Conservation (phyloP, 2,888 invertebrate genomes). For the Acanthococcus lagerstroemiae region DNA sequence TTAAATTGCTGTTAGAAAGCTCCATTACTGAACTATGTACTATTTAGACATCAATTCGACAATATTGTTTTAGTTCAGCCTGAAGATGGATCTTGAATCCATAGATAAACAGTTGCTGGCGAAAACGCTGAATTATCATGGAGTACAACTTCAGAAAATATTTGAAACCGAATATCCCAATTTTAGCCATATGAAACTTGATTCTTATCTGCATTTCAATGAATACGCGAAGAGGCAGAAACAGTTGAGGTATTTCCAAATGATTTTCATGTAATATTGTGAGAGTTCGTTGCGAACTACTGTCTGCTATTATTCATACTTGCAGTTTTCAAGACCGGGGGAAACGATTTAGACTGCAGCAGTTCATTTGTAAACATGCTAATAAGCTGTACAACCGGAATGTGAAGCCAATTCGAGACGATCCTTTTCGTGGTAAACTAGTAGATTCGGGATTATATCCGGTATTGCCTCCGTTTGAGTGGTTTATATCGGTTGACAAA, state of each 20-base stretch:
- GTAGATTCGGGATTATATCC: conserved; percentile 47
- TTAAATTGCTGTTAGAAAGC: too few species aligned
- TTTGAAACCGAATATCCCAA: conserved; percentile 78
- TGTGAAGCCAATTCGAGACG: conserved; percentile 43
- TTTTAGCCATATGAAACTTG: conserved; percentile 53
- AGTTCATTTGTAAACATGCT: conserved; percentile 78
- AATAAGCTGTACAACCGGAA: conserved; percentile 55
- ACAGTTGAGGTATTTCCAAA: conserved; percentile 50
- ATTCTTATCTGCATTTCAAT: conserved; percentile 58
- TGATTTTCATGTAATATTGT: background rate
- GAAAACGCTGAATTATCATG: conserved; percentile 72
- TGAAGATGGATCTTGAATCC: conserved; percentile 32
- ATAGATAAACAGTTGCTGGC: conserved; percentile 52
- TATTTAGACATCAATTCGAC: too few species aligned
- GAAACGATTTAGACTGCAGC: conserved; percentile 71
- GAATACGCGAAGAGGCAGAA: conserved; percentile 70
- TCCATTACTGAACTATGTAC: too few species aligned
- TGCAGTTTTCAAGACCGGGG: conserved; percentile 66
- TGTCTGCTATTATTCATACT: background rate
- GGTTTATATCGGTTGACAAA: conserved; percentile 70
- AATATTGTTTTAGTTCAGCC: too few species aligned
- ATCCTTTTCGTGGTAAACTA: conserved; percentile 46
- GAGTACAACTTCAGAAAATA: conserved; percentile 74
- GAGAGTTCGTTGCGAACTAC: background rate
- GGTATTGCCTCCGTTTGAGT: conserved; percentile 77